Base-by-base conservation (phyloP, 2,888 invertebrate genomes). In the Drepanosiphum platanoidis region DNA sequence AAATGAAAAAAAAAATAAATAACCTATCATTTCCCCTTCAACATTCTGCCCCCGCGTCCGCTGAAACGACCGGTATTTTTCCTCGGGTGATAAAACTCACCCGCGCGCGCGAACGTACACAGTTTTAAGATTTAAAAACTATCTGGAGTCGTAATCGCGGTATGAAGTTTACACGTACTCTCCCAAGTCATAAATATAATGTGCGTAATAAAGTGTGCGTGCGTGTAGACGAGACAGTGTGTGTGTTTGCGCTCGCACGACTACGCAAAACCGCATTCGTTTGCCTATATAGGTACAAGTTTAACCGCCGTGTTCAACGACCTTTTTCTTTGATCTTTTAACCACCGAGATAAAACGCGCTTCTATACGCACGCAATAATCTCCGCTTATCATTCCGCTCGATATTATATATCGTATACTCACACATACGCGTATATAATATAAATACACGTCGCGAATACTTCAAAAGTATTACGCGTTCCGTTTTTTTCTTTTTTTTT, bases 271-370 rank as follows among this genome's bases (percentile, higher is more conserved):
- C 61, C 61, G 61, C 61, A 27, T n/a, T 61, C 27, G 61, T 61
- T n/a, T n/a, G n/a, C n/a, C 22, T 52, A 13, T 52, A 13, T 22
- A 7, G 27, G 61, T 61, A 27, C 61, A 27, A n/a, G n/a, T n/a
- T n/a, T 27, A 27, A 61, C 32, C 32, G 66, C 32, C 66, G 22
- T 68, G 68, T 68, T 68, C 68, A 68, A 68, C 34, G 22, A 68
- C 68, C 34, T 68, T 68, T 68, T 68, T 15, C 68, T 68, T 68
- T 68, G 68, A 68, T 68, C 68, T 34, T 68, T 68, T 68, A 68
- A 68, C 34, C 34, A 34, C 30, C 68, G 34, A 64, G 61, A 61
- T 61, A 61, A 61, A 61, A 27, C 27, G 61, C 61, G n/a, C 27
- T 61, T 27, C 8, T 27, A 42, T 11, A 42, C 8, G 27, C 9